Evolutionary conservation across 2,113 vertebrate species (phyloP), one percentile per base, ranked within the genome.

Genomic region (Nothocercus julius): DNA sequence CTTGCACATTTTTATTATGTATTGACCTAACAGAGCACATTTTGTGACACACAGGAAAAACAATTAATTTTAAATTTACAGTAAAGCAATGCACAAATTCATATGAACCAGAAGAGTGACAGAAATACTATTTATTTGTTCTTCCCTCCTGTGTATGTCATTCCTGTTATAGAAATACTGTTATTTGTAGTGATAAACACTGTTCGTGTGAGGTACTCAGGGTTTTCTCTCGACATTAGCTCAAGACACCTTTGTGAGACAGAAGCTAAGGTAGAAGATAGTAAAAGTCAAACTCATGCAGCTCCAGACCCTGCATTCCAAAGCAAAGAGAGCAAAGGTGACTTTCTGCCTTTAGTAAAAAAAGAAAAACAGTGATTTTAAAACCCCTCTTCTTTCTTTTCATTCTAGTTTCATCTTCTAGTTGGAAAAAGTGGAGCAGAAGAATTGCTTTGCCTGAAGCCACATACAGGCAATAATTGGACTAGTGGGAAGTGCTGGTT

Each of bases 401-500:
- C 56, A 88, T 51, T 77, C 63, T 75, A 74, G 88, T 64, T 91
- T 89, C 89, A 61, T 90, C 78, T 83, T 93, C 78, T 80, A 95
- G 89, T 95, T 87, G 85, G 91, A 92, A 95, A 96, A 95, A 97
- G 68, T 95, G 38, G 95, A 97, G 95, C 95, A 97, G 94, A 96
- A 95, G 96, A 97, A 95, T 97, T 94, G 87, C 69, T 91, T 94
- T 72, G 90, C 85, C 87, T 78, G 91, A 91, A 95, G 91, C 94
- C 51, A 91, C n/a, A 78, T 51, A 30, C 36, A 77, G 89, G 87
- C 94, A 91, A 64, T 91, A 97, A 96, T 32, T 96, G 79, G 87
- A 94, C 67, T 53, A 92, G 70, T 2, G 2, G 89, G 85, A 40
- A 93, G 36, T 74, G 36, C 28, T 89, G 32, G 78, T 95, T 96